Evolutionary conservation across 2,888 invertebrate genomes (phyloP).

Genomic region (Drosophila koepferae): DNA sequence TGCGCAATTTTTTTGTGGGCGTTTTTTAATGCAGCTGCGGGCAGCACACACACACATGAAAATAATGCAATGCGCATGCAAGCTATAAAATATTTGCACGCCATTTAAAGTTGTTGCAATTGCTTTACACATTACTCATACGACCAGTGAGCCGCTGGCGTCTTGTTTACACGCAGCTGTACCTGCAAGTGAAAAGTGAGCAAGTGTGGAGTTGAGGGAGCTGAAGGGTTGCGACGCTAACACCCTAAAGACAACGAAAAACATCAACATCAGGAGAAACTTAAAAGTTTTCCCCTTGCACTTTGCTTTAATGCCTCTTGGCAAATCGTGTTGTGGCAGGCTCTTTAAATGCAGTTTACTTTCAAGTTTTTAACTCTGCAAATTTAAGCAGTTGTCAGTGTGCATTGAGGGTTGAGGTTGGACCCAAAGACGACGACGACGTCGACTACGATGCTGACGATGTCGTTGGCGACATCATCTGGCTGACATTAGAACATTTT

Average conservation of each 20-base stretch:
- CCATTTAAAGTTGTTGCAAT: conserved; percentile 62
- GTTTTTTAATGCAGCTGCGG: conserved; percentile 2
- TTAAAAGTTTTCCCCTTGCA: conserved; percentile 26
- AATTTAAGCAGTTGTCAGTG: conserved; percentile 54
- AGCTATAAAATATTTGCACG: conserved; percentile 54
- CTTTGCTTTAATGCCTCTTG: conserved; percentile 47
- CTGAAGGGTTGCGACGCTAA: not conserved
- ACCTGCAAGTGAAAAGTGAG: conserved; percentile 10
- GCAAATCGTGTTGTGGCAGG: conserved; percentile 46
- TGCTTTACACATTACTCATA: conserved; percentile 53
- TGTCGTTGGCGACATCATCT: conserved; percentile 52
- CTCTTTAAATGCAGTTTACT: conserved; percentile 55
- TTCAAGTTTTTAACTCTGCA: conserved; percentile 27
- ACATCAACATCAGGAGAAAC: conserved; percentile 2
- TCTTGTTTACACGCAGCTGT: conserved; percentile 1
- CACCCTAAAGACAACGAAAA: not conserved
- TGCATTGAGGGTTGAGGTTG: conserved; percentile 26
- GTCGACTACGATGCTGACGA: not conserved
- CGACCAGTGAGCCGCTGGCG: conserved; percentile 15
- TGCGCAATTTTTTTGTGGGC: conserved; percentile 35
- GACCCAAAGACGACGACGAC: conserved; percentile 17
- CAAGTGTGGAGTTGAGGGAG: no score
- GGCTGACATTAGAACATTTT: conserved; percentile 73
- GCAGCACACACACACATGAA: conserved; percentile 10
- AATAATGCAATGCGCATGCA: conserved; percentile 8